Conservation (phyloP, 2,113 vertebrate genomes). For the Macroglossus sobrinus region DNA sequence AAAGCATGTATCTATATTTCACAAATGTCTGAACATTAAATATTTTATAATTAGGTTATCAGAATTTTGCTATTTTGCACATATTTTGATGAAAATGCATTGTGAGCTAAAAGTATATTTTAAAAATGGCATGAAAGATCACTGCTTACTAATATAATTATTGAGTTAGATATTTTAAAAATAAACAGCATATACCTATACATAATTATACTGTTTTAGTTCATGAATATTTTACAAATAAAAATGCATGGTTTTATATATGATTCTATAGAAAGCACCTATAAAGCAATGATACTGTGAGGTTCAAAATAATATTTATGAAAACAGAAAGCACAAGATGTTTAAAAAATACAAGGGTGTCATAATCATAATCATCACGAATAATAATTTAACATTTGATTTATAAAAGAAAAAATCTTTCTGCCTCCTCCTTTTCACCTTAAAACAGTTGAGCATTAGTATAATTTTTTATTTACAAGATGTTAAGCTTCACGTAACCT, state of each 20-base stretch:
- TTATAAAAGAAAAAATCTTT: not conserved
- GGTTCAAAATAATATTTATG: not conserved
- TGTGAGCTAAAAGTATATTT: not conserved
- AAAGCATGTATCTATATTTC: not conserved
- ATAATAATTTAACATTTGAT: not conserved
- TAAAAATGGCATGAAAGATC: not conserved
- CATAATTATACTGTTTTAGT: not conserved
- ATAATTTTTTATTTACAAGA: not conserved
- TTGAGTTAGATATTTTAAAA: not conserved
- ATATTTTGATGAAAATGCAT: not conserved
- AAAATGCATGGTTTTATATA: not conserved
- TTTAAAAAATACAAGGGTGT: not conserved
- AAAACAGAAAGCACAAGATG: not conserved
- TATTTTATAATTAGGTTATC: not conserved
- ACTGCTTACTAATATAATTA: not conserved
- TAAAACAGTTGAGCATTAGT: not conserved
- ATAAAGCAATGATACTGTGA: not conserved
- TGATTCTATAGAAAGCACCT: not conserved
- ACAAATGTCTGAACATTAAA: not conserved
- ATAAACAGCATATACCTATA: not conserved
- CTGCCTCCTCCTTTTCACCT: not conserved
- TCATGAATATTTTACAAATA: not conserved
- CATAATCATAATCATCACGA: not conserved
- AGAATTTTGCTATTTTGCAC: not conserved
- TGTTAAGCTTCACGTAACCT: not conserved